A percentile compares a stretch with the other conserved stretches of the same genome.
Conservation (phyloP, 2,888 invertebrate genomes). For the Ectemnius continuus region DNA sequence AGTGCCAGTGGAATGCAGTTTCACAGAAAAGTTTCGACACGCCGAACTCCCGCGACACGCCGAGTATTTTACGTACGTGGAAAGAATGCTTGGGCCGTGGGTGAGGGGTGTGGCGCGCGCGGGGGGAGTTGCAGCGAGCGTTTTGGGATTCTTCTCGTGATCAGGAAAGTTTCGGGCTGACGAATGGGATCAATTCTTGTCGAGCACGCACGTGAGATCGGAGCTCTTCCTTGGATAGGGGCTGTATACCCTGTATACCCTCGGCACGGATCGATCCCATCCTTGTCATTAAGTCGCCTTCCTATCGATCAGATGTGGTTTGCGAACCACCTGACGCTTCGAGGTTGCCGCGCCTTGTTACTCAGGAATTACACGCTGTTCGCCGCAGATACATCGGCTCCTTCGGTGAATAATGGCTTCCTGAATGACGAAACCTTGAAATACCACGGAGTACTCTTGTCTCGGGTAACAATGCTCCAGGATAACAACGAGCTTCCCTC, state of each 20-base stretch:
- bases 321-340: slow-evolving; percentile 62
- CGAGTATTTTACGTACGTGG: slow-evolving; percentile 51
- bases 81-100: slow-evolving; percentile 35
- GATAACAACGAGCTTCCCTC: background rate
- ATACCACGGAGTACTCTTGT: slow-evolving; percentile 1
- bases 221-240: slow-evolving; percentile 31
- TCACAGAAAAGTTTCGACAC: slow-evolving; percentile 30
- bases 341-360: slow-evolving; percentile 47
- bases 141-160: slow-evolving; percentile 6
- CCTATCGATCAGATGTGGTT: slow-evolving; percentile 57
- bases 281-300: slow-evolving; percentile 53
- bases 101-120: background rate
- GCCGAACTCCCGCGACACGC: slow-evolving; percentile 42
- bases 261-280: slow-evolving; percentile 44
- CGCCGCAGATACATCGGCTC: slow-evolving; percentile 53
- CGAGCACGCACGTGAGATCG: slow-evolving; percentile 50
- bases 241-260: background rate
- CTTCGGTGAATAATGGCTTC: slow-evolving; percentile 53
- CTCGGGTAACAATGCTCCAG: background rate
- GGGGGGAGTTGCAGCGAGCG: no score
- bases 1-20: slow-evolving; percentile 46
- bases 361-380: slow-evolving; percentile 61
- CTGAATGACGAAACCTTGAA: slow-evolving; percentile 34
- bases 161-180: slow-evolving; percentile 11
- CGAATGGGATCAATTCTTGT: slow-evolving; percentile 57